Percentiles rank a stretch among this genome's conserved stretches.
Conservation (phyloP, 2,888 invertebrate genomes). For the Fragum whitleyi region DNA sequence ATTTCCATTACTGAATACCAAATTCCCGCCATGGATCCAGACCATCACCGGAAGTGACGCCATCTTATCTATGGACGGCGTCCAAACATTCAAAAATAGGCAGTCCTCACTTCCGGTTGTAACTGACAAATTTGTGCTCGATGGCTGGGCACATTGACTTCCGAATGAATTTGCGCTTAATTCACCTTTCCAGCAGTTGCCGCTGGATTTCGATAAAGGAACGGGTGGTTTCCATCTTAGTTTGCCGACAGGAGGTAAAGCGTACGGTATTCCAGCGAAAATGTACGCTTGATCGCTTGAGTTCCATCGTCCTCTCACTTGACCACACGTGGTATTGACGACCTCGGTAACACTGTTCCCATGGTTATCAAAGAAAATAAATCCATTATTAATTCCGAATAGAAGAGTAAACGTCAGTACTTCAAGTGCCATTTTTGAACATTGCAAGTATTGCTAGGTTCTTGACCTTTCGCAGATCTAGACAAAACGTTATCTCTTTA, state of each 20-base stretch:
- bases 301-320: constrained; percentile 4
- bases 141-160: constrained; percentile 59
- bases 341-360: background rate
- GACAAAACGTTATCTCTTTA: too few species aligned
- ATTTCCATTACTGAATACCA: constrained; percentile 63
- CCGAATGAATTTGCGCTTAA: constrained; percentile 59
- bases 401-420: background rate
- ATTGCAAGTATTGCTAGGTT: too few species aligned
- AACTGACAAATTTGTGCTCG: background rate
- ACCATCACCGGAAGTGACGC: constrained; percentile 79
- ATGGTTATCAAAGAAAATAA: constrained; percentile 1
- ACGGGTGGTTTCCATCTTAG: constrained; percentile 69
- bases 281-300: constrained; percentile 29
- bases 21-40: constrained; percentile 80
- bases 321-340: constrained; percentile 61
- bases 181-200: constrained; percentile 70
- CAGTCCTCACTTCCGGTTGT: constrained; percentile 77
- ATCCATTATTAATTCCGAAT: background rate
- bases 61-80: constrained; percentile 73
- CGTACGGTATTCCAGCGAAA: constrained; percentile 74
- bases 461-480: too few species aligned
- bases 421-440: too few species aligned
- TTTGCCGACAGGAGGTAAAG: constrained; percentile 64
- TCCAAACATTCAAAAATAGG: constrained; percentile 79
- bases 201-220: constrained; percentile 15